Evolutionary conservation across 2,113 vertebrate species (phyloP).

Genomic region (Dasyprocta punctata): DNA sequence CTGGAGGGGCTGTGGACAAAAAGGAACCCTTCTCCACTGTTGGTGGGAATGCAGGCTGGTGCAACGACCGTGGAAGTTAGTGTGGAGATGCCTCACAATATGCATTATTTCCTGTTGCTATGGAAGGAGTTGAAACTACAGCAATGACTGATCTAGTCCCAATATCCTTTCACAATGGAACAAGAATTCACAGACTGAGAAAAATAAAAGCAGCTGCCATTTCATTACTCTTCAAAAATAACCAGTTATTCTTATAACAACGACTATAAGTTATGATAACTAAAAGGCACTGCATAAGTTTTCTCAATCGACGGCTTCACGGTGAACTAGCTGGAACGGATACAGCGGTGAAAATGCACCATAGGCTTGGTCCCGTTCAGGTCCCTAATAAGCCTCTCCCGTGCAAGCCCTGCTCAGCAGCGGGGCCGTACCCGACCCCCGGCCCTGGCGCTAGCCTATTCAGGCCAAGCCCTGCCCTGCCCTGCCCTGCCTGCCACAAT

Average conservation of each 20-base stretch:
- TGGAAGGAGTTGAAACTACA: not conserved
- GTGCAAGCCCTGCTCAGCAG: not conserved
- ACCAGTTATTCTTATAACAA: not conserved
- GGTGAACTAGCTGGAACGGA: not conserved
- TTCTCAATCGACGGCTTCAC: not conserved
- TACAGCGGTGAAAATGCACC: not conserved
- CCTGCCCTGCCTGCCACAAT: not conserved
- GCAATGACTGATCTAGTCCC: not conserved
- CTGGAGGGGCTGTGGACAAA: too few species aligned
- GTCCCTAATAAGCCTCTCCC: not conserved
- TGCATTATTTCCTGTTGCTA: not conserved
- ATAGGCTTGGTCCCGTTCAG: too few species aligned
- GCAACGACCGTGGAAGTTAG: too few species aligned
- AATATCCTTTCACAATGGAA: not conserved
- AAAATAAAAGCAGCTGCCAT: not conserved
- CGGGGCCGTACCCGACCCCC: too few species aligned
- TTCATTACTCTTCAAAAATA: not conserved
- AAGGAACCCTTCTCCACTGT: too few species aligned
- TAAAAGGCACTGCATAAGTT: not conserved
- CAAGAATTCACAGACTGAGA: not conserved
- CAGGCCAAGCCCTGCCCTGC: not conserved
- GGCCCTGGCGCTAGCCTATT: not conserved
- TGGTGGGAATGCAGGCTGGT: too few species aligned
- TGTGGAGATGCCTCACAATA: too few species aligned
- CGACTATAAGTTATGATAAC: not conserved